Conservation (phyloP, 2,113 vertebrate genomes). For the Azemiops feae region DNA sequence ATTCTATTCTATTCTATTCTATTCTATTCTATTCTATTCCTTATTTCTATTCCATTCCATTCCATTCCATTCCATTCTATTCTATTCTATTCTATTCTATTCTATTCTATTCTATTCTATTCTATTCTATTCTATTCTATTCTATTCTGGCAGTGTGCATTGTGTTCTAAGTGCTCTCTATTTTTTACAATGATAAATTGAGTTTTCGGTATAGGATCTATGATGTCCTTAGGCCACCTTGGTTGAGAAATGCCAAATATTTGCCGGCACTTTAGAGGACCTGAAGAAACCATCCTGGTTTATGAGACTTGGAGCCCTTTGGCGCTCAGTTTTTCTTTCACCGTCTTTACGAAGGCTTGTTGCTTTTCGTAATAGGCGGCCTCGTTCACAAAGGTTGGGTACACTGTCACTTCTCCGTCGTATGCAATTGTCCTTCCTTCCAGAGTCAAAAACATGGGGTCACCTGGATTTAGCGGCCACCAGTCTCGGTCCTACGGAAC, state of each 20-base stretch:
- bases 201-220: not conserved
- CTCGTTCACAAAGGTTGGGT: conserved; percentile 94
- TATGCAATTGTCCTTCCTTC: conserved; percentile 82
- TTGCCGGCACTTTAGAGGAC: not conserved
- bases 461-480: conserved; percentile 87
- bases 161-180: conserved; percentile 30
- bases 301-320: conserved; percentile 66
- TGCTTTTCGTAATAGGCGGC: conserved; percentile 98
- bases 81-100: too few species aligned
- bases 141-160: not conserved
- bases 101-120: too few species aligned
- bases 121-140: too few species aligned
- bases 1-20: too few species aligned
- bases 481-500: conserved; percentile 89
- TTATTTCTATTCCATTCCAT: too few species aligned
- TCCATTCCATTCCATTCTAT: too few species aligned
- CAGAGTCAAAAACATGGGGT: conserved; percentile 90
- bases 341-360: conserved; percentile 89
- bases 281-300: not conserved
- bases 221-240: not conserved
- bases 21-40: too few species aligned
- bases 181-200: conserved; percentile 1
- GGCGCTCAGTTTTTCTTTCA: conserved; percentile 76
- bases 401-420: conserved; percentile 78
- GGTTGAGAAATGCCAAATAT: conserved; percentile 10